Conservation (phyloP, 2,113 vertebrate genomes). For the Carassius auratus region DNA sequence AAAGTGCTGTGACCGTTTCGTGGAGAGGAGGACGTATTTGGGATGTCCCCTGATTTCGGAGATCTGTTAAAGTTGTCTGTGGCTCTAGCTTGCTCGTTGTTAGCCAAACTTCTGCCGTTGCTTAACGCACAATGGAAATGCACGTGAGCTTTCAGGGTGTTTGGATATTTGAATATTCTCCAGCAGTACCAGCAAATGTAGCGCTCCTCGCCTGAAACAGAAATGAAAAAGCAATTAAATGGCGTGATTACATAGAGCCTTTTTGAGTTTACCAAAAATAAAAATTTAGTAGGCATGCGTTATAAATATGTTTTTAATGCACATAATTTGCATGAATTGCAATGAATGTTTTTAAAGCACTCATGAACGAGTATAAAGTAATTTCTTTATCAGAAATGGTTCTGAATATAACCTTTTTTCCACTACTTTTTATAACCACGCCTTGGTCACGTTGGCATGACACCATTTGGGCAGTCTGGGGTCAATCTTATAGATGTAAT, state of each 20-base stretch:
- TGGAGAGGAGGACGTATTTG: constrained; percentile 71
- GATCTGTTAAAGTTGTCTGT: constrained; percentile 79
- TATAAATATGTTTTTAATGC: background rate
- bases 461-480: constrained; percentile 67
- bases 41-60: constrained; percentile 80
- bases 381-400: background rate
- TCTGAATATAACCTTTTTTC: background rate
- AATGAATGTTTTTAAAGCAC: too few relatives aligned
- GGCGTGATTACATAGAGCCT: background rate
- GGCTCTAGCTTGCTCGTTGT: constrained; percentile 77
- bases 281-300: background rate
- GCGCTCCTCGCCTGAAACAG: constrained; percentile 88
- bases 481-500: constrained; percentile 78
- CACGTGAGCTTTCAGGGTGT: constrained; percentile 94
- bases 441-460: constrained; percentile 48
- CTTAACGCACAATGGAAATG: constrained; percentile 92
- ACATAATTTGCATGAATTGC: too few relatives aligned
- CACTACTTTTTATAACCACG: background rate
- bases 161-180: constrained; percentile 96
- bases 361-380: background rate
- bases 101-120: constrained; percentile 80
- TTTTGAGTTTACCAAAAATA: background rate
- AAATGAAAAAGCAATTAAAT: constrained; percentile 1
- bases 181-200: constrained; percentile 99
- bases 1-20: constrained; percentile 73